Base-by-base conservation (phyloP, 2,888 invertebrate genomes). In the Coleophora flavipennella region DNA sequence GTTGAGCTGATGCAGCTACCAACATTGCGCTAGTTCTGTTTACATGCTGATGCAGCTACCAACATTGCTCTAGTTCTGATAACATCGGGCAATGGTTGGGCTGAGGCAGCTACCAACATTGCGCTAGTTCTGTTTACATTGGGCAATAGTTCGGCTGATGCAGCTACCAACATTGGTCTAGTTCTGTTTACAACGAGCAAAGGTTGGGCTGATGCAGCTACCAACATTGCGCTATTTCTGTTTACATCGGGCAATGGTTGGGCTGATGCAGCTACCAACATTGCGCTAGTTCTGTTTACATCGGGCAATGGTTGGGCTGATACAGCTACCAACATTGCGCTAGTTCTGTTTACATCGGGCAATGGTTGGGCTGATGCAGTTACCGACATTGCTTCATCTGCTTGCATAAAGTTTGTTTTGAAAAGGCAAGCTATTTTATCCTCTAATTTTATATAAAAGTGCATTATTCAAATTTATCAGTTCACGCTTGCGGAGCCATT, bases 191-290 rank as follows among this genome's bases (percentile, higher is more conserved):
- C 63, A 57, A 55, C 61, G 54, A 60, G 62, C 60, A 59, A 46
- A 45, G 36, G 27, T n/a, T n/a, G n/a, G n/a, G n/a, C n/a, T n/a
- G n/a, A n/a, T n/a, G n/a, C n/a, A n/a, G n/a, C n/a, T n/a, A n/a
- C n/a, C n/a, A n/a, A n/a, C n/a, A 83, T 83, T 84, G 81, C 80
- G 78, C 75, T 77, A 77, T 74, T 62, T 62, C 70, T 57, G 66
- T 74, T 71, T 63, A 52, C 63, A 57, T 55, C 61, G 54, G 60
- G 62, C 60, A 59, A 46, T 46, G 36, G 27, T n/a, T n/a, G n/a
- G n/a, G n/a, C n/a, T n/a, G n/a, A n/a, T n/a, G n/a, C n/a, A n/a
- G n/a, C n/a, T n/a, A n/a, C n/a, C n/a, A n/a, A n/a, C n/a, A 83
- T 83, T 84, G 81, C 80, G 78, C 75, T 77, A 77, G 74, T 62